Base-by-base conservation (phyloP, 2,888 invertebrate genomes). In the Globia sparganii region DNA sequence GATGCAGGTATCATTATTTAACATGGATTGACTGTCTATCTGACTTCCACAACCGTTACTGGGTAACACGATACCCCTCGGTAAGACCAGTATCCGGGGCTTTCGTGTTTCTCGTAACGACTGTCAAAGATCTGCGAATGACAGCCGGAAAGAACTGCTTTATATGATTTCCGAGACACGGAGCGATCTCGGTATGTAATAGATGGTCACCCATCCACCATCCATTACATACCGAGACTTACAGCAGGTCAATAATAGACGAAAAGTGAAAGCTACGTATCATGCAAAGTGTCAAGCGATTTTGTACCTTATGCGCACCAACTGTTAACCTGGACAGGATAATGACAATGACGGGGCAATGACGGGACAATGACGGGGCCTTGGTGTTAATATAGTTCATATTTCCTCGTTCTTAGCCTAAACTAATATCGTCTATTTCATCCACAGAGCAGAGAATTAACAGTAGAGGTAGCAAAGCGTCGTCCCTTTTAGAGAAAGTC, bases 401-500 rank as follows among this genome's bases (percentile, higher is more conserved):
- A 46, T n/a, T 46, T 37, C n/a, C 64, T 67, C 49, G 13, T 65
- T 49, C 34, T 56, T 11, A 70, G n/a, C 46, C 40, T 43, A 71
- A 65, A 87, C 87, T 87, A 89, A 89, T 87, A 75, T 76, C 84
- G 37, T 92, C 79, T 92, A 90, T 95, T 95, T 96, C 84, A 93
- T 96, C 90, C 96, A 95, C 96, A 96, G 96, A 96, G 93, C 95
- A 96, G 92, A 95, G 95, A 96, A 94, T 96, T 94, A 95, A 94
- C 93, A 94, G 87, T 95, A 96, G 96, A 93, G 96, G 94, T 94
- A 95, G 94, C 95, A 96, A 96, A 93, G 85, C 94, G 74, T 92
- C 95, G 76, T 93, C 92, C 83, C 90, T 95, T 85, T 89, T 96
- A 86, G 93, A 95, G 87, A 96, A 94, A 91, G 92, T 95, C 94